Evolutionary conservation across 2,113 vertebrate genomes (phyloP).

Genomic region (Urocolius indicus): DNA sequence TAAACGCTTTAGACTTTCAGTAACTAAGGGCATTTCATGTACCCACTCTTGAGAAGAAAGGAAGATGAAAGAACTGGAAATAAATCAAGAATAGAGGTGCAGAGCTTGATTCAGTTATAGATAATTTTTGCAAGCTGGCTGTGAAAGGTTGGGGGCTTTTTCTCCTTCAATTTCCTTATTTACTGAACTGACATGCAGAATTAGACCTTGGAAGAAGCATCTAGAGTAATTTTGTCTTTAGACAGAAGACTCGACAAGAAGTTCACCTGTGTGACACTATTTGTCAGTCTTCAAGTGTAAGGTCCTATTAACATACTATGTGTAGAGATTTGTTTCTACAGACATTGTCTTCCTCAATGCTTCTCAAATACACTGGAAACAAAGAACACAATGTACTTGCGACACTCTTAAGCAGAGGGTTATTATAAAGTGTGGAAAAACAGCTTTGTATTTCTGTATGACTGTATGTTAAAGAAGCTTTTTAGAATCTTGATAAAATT

Average conservation of each 20-base stretch:
- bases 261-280: neutral
- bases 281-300: neutral
- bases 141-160: rapidly evolving
- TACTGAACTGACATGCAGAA: neutral
- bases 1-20: neutral
- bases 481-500: neutral
- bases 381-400: neutral
- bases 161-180: neutral
- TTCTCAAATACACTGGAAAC: neutral
- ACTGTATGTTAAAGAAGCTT: neutral
- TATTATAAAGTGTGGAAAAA: neutral
- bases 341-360: neutral
- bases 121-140: neutral
- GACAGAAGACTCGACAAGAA: neutral
- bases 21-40: neutral
- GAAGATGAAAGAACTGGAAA: neutral
- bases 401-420: neutral
- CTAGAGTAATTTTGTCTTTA: neutral
- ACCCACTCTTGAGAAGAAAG: neutral
- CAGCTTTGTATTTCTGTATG: neutral
- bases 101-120: neutral
- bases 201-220: neutral
- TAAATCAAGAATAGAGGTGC: neutral
- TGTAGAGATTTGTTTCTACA: neutral
- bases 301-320: neutral